These are phyloP conservation scores for Thalassaphorura encarpata DNA, from an alignment of 1,140 invertebrate species.

Conservation along the genomic window DNA sequence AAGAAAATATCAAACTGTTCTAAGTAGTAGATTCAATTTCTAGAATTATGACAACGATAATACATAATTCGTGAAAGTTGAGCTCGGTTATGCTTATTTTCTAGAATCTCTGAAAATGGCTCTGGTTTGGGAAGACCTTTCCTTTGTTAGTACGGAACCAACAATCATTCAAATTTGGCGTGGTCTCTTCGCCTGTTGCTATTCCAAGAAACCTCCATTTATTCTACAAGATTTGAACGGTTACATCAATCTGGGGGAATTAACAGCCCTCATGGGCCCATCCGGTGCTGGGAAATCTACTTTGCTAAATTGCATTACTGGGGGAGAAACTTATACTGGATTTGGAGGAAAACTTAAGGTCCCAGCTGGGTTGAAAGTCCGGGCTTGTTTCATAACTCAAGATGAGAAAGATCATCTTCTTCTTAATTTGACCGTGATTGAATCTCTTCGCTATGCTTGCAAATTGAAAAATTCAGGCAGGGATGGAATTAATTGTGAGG, in stretches of 20 bases:
- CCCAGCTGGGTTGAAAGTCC: background rate
- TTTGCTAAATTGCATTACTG: conserved; percentile 31
- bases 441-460: conserved; percentile 4
- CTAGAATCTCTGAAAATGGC: conserved; percentile 1
- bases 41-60: no score
- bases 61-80: no score
- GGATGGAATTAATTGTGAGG: background rate
- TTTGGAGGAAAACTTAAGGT: conserved; percentile 1
- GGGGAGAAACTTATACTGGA: background rate
- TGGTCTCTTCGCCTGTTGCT: no score
- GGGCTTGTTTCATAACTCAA: conserved; percentile 7
- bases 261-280: conserved; percentile 47
- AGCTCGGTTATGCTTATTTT: no score
- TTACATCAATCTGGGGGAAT: conserved; percentile 36
- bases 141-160: background rate
- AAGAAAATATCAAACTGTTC: no score
- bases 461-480: conserved; percentile 8
- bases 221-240: conserved; percentile 34
- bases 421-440: background rate
- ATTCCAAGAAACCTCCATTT: background rate
- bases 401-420: conserved; percentile 18
- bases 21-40: no score
- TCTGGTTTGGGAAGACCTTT: conserved; percentile 9
- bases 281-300: conserved; percentile 47
- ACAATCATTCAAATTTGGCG: no score